Evolutionary conservation across 2,888 invertebrate genomes (phyloP).

Genomic region (Morpho deidamia): DNA sequence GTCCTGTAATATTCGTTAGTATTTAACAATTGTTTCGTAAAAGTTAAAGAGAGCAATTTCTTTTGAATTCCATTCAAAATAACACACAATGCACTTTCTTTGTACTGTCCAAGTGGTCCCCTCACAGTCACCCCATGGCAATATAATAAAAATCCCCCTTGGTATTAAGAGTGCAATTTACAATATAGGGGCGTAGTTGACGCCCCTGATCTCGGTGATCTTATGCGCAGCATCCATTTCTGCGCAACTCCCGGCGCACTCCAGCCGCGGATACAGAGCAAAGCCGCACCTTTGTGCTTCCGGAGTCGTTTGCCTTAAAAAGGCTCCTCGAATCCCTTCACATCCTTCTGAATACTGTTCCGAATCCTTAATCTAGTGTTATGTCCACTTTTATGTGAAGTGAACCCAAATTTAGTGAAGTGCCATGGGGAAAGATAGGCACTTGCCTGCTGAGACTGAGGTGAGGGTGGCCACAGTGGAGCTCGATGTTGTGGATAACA

Average conservation of each 20-base stretch:
- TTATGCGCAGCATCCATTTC: slow-evolving; percentile 68
- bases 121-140: slow-evolving; percentile 16
- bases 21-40: too few species aligned
- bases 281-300: slow-evolving; percentile 59
- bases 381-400: slow-evolving; percentile 38
- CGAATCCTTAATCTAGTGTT: slow-evolving; percentile 43
- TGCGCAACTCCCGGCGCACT: slow-evolving; percentile 67
- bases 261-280: slow-evolving; percentile 50
- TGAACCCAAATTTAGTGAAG: slow-evolving; percentile 32
- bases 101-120: slow-evolving; percentile 21
- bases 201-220: slow-evolving; percentile 54
- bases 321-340: slow-evolving; percentile 35
- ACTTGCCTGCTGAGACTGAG: slow-evolving; percentile 81
- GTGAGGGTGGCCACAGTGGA: slow-evolving; percentile 94
- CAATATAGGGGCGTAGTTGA: slow-evolving; percentile 52
- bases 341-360: slow-evolving; percentile 42
- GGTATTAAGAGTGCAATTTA: slow-evolving; percentile 51
- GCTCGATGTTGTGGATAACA: slow-evolving; percentile 91
- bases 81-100: slow-evolving; percentile 10
- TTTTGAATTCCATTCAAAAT: neutral
- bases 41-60: neutral
- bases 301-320: slow-evolving; percentile 50
- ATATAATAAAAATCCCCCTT: slow-evolving; percentile 40
- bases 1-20: too few species aligned
- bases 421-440: slow-evolving; percentile 73